phyloP scores from a whole-genome alignment of 2,797 vertebrate species.

The Tympanoctomys barrerae region DNA sequence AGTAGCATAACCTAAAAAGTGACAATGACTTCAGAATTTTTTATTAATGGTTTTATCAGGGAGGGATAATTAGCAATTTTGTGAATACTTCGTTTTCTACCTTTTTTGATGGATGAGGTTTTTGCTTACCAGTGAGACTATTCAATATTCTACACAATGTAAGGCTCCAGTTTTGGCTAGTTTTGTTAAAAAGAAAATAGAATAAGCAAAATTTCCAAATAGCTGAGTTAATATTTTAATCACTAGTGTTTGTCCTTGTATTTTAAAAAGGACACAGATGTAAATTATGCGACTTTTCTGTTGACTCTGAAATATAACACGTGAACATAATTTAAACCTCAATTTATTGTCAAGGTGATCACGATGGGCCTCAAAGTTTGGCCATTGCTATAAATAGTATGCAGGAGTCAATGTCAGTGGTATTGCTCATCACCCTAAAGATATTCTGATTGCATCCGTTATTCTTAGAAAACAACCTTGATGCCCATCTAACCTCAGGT shows the following conservation, averaged over 20 bases:
- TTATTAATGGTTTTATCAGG: not conserved
- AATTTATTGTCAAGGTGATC: slow-evolving; percentile 8
- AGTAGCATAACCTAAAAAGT: not conserved
- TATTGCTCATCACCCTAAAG: not conserved
- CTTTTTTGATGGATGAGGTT: accelerated
- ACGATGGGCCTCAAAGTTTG: not conserved
- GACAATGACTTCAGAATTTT: not conserved
- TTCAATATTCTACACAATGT: not conserved
- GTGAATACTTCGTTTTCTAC: not conserved
- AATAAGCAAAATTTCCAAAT: slow-evolving; percentile 17
- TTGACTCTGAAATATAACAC: slow-evolving; percentile 21
- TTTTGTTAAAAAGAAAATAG: slow-evolving; percentile 43
- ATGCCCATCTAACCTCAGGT: not conserved
- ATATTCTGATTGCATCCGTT: not conserved
- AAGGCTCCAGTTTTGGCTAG: slow-evolving; percentile 4
- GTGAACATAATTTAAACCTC: slow-evolving; percentile 14
- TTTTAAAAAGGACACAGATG: slow-evolving; percentile 1
- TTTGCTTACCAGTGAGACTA: not conserved
- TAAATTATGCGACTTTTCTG: not conserved
- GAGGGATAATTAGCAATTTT: not conserved
- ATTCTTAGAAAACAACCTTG: not conserved
- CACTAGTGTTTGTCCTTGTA: slow-evolving; percentile 10
- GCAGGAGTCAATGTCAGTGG: not conserved
- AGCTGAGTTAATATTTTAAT: slow-evolving; percentile 50
- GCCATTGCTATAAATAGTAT: not conserved